Percentiles rank a stretch among this genome's conserved stretches.
Conservation (phyloP, 2,797 vertebrate genomes). For the Galago senegalensis region DNA sequence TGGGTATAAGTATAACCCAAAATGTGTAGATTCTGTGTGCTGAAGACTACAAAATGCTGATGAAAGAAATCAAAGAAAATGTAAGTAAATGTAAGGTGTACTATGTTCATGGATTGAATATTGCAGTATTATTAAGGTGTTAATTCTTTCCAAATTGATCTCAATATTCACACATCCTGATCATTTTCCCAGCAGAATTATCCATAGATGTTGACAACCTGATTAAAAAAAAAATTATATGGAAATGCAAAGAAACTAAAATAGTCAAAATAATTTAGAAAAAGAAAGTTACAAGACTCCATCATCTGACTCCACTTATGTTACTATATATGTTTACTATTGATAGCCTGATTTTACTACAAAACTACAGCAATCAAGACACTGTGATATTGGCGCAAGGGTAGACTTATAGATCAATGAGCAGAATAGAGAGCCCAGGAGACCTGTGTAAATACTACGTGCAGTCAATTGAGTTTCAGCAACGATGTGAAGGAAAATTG, state of each 20-base stretch:
- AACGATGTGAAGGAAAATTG: not conserved
- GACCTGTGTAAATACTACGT: rapidly evolving
- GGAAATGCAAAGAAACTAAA: not conserved
- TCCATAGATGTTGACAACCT: not conserved
- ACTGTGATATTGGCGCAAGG: rapidly evolving
- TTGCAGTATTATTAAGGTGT: not conserved
- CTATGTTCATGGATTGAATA: not conserved
- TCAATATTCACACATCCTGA: not conserved
- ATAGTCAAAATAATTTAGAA: not conserved
- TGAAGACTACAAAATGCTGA: not conserved
- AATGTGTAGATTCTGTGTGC: not conserved
- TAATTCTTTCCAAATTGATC: not conserved
- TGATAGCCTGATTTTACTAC: not conserved
- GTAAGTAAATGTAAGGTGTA: not conserved
- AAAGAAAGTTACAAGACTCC: not conserved
- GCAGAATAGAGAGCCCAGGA: not conserved
- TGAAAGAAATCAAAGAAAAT: not conserved
- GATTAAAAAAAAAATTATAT: not conserved
- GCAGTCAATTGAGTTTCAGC: not conserved
- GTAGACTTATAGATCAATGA: rapidly evolving
- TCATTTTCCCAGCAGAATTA: not conserved
- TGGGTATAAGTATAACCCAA: not conserved
- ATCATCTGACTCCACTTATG: not conserved
- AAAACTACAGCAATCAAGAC: not conserved
- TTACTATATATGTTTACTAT: not conserved